A percentile compares a stretch with the other conserved stretches of the same genome.
These are phyloP conservation scores for Eugnorisma glareosa DNA, from an alignment of 2,888 invertebrate species.

Conservation along the genomic window DNA sequence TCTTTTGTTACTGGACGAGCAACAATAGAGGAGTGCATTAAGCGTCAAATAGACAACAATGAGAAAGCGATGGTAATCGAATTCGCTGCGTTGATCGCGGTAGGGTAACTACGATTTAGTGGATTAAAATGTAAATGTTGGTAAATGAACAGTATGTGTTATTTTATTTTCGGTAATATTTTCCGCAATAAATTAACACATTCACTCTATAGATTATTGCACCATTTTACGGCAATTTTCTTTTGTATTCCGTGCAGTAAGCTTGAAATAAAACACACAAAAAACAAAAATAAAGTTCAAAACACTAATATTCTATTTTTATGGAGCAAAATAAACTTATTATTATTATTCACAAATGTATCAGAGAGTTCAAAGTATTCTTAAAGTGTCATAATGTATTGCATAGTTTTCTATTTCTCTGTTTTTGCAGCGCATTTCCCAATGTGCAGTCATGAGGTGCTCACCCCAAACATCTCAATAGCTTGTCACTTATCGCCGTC, in stretches of 20 bases:
- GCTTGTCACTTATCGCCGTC: constrained; percentile 85
- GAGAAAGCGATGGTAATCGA: constrained; percentile 82
- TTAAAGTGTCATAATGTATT: not conserved
- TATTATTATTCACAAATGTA: not conserved
- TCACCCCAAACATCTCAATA: constrained; percentile 79
- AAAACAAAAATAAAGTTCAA: too few species aligned
- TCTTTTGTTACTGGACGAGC: constrained; percentile 66
- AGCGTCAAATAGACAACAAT: constrained; percentile 81
- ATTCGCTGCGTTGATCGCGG: constrained; percentile 77
- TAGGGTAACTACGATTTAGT: constrained; percentile 70
- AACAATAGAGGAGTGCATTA: constrained; percentile 78
- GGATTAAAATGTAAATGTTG: not conserved
- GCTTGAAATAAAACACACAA: not conserved
- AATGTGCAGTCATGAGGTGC: constrained; percentile 60
- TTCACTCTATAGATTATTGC: too few species aligned
- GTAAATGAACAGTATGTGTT: not conserved
- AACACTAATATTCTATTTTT: too few species aligned
- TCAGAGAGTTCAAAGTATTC: not conserved
- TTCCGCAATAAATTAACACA: too few species aligned
- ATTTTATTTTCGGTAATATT: too few species aligned
- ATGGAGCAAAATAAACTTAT: too few species aligned
- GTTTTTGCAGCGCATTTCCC: constrained; percentile 49
- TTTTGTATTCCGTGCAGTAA: too few species aligned
- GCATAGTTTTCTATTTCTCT: constrained; percentile 7
- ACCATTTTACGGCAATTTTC: not conserved